Conservation (phyloP, 2,888 invertebrate species). For the Eupithecia pulchellata region DNA sequence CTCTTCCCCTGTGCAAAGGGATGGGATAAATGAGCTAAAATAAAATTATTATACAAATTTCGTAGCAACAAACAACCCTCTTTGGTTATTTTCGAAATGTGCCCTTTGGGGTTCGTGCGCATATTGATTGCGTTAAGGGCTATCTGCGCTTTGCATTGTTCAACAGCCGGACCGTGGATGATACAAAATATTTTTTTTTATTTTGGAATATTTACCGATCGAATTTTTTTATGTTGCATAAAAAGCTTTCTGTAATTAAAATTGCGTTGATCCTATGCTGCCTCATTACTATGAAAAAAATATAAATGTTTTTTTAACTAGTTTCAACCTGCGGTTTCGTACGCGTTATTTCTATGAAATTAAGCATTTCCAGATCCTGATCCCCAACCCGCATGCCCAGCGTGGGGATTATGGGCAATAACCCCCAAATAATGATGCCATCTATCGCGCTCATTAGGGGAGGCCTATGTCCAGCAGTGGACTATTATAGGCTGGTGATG, state of each 20-base stretch:
- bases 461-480: no score
- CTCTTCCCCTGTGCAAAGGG: constrained; percentile 58
- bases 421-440: no score
- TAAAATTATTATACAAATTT: constrained; percentile 75
- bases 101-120: constrained; percentile 63
- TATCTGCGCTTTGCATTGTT: neutral
- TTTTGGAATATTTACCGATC: neutral
- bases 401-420: no score
- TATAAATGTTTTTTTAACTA: neutral
- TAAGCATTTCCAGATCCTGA: no score
- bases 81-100: constrained; percentile 68
- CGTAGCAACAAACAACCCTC: constrained; percentile 64
- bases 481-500: no score
- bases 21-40: constrained; percentile 57
- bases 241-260: neutral
- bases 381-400: no score
- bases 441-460: no score
- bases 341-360: neutral
- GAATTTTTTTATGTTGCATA: neutral
- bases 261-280: neutral
- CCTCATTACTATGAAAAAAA: neutral
- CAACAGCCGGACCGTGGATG: neutral
- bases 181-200: neutral
- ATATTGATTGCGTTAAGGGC: constrained; percentile 19
- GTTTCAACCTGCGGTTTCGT: neutral